These are phyloP conservation scores for Nephila pilipes DNA, from an alignment of 1,140 invertebrate genomes.

Conservation along the genomic window DNA sequence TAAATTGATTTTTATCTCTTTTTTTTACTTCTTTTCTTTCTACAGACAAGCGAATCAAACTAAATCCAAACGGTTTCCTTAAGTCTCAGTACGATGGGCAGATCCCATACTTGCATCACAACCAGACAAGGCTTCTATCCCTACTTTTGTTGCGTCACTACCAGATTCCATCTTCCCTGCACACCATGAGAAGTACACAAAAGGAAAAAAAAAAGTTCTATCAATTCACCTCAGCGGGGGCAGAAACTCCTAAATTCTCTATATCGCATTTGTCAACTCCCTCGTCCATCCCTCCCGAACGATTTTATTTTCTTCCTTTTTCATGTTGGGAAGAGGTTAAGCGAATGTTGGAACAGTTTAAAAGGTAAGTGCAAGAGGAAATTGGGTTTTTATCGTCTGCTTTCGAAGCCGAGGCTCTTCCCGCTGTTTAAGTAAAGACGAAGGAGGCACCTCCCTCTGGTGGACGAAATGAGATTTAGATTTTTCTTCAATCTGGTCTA, in stretches of 20 bases:
- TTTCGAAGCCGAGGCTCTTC: not conserved
- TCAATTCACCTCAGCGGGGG: not conserved
- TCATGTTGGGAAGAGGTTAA: constrained; percentile 6
- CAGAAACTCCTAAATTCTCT: constrained; percentile 15
- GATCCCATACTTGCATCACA: not conserved
- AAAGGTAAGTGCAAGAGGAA: constrained; percentile 37
- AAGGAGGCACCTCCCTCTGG: not conserved
- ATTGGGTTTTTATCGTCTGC: constrained; percentile 25
- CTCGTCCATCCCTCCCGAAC: not conserved
- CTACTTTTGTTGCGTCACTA: not conserved
- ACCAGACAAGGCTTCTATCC: not conserved
- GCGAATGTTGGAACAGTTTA: constrained; percentile 34
- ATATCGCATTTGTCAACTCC: constrained; percentile 19
- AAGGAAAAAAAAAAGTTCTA: not conserved
- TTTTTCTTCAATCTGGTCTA: not conserved
- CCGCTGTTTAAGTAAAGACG: not conserved
- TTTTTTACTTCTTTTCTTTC: no score
- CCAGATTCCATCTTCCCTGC: not conserved
- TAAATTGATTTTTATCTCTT: no score
- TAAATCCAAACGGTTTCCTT: not conserved
- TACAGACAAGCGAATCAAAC: not conserved
- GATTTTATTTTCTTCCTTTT: not conserved
- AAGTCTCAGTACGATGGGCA: not conserved
- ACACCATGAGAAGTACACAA: not conserved
- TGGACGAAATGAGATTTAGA: not conserved